These are phyloP conservation scores for Hoplostethus mediterraneus DNA, from an alignment of 2,797 vertebrate genomes.

Conservation along the genomic window DNA sequence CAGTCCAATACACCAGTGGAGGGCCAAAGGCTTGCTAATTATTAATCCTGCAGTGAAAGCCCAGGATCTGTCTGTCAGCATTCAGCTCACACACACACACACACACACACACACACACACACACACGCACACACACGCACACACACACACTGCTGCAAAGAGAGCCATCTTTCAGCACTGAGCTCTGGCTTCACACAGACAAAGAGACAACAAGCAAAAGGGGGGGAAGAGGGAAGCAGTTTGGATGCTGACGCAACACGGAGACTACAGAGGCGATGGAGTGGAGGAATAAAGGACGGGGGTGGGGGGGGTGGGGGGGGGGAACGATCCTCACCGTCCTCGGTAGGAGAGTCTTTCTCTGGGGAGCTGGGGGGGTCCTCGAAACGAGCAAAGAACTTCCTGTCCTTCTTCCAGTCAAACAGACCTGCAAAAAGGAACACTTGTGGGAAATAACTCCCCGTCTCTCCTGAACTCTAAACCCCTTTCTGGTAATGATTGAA, in stretches of 20 bases:
- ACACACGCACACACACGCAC: constrained; percentile 12
- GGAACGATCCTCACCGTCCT: constrained; percentile 77
- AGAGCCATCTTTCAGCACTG: constrained; percentile 52
- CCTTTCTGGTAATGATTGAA: constrained; percentile 67
- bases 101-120: constrained; percentile 45
- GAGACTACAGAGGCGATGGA: constrained; percentile 9
- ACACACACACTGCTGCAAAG: constrained; percentile 46
- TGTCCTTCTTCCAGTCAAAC: constrained; percentile 86
- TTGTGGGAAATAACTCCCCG: background rate
- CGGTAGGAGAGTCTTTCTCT: constrained; percentile 71
- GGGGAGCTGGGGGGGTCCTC: constrained; percentile 75
- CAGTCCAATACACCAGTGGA: constrained; percentile 82
- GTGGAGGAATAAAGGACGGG: constrained; percentile 4
- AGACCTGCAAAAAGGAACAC: constrained; percentile 70
- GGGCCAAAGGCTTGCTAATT: constrained; percentile 83
- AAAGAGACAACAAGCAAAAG: constrained; percentile 39
- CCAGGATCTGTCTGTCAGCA: constrained; percentile 78
- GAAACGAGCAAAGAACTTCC: constrained; percentile 76
- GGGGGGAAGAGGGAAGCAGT: constrained; percentile 33
- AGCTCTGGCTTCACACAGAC: constrained; percentile 58
- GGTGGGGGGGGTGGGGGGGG: too few relatives aligned
- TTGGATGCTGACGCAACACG: constrained; percentile 25
- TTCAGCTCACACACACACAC: constrained; percentile 66
- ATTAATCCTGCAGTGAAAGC: constrained; percentile 83
- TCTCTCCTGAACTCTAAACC: constrained; percentile 11